These are phyloP conservation scores for Camponotus fellah DNA, from an alignment of 2,888 invertebrate species.

Conservation along the genomic window DNA sequence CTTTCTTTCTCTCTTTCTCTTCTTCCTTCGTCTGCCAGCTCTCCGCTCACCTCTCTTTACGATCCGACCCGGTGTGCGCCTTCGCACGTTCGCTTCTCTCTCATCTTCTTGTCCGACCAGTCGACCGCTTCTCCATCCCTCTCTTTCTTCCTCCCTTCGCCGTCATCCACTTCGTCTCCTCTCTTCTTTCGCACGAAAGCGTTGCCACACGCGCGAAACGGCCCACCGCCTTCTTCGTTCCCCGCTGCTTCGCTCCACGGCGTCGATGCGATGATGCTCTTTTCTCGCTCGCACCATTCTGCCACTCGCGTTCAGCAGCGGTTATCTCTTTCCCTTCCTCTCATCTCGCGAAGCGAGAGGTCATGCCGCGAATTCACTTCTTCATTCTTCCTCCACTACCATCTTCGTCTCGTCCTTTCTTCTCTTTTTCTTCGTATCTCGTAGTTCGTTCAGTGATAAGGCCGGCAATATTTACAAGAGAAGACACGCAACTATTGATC, in stretches of 20 bases:
- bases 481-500: slow-evolving; percentile 72
- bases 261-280: slow-evolving; percentile 19
- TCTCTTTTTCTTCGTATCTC: slow-evolving; percentile 46
- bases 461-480: slow-evolving; percentile 66
- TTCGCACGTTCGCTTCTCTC: slow-evolving; percentile 59
- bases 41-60: slow-evolving; percentile 56
- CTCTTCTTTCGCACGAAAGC: slow-evolving; percentile 65
- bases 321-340: slow-evolving; percentile 45
- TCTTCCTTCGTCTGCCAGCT: slow-evolving; percentile 55
- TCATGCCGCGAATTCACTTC: slow-evolving; percentile 68
- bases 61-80: slow-evolving; percentile 61
- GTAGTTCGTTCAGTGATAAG: slow-evolving; percentile 67
- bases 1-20: slow-evolving; percentile 21
- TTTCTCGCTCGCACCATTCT: slow-evolving; percentile 37
- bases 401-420: slow-evolving; percentile 56
- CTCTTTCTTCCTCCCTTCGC: slow-evolving; percentile 55
- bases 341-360: slow-evolving; percentile 65
- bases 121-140: slow-evolving; percentile 59
- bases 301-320: slow-evolving; percentile 31
- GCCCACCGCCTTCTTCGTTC: slow-evolving; percentile 55
- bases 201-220: slow-evolving; percentile 60
- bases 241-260: slow-evolving; percentile 56
- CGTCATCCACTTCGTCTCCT: slow-evolving; percentile 45
- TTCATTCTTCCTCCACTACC: slow-evolving; percentile 60
- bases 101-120: slow-evolving; percentile 51